phyloP scores from a whole-genome alignment of 2,113 vertebrate genomes.

The Procavia capensis region DNA sequence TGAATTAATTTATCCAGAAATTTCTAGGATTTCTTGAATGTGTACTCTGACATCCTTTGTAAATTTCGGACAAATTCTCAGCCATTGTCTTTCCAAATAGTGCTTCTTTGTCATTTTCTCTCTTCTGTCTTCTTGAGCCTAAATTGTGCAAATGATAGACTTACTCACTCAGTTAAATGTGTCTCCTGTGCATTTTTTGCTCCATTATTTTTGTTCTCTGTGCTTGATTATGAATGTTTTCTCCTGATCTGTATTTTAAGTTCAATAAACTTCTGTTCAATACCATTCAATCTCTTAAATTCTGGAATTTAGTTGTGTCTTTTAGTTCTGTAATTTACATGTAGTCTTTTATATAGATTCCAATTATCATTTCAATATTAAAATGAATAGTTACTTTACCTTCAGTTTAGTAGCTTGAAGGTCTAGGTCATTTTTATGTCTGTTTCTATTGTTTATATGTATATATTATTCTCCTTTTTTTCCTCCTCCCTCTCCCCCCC shows the following conservation, averaged over 20 bases:
- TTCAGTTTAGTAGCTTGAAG: neutral
- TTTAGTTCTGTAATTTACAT: neutral
- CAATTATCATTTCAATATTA: neutral
- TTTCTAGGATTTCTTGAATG: neutral
- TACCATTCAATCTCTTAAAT: neutral
- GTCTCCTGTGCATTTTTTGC: neutral
- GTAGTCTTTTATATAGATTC: neutral
- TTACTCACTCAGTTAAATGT: neutral
- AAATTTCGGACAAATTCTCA: neutral
- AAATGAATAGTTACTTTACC: neutral
- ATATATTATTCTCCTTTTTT: neutral
- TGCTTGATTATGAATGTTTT: neutral
- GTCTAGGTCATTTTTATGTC: neutral
- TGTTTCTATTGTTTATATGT: neutral
- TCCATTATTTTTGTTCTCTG: neutral
- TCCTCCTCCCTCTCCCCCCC: no score
- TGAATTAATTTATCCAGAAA: neutral
- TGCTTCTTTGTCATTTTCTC: neutral
- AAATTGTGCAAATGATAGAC: neutral
- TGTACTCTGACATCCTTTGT: neutral
- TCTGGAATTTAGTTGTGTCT: neutral
- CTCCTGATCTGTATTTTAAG: neutral
- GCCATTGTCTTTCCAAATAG: neutral
- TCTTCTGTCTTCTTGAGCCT: neutral
- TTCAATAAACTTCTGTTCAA: neutral